A percentile compares a stretch with the other conserved stretches of the same genome.
These are phyloP conservation scores for Garra rufa DNA, from an alignment of 2,113 vertebrate genomes.

Conservation along the genomic window DNA sequence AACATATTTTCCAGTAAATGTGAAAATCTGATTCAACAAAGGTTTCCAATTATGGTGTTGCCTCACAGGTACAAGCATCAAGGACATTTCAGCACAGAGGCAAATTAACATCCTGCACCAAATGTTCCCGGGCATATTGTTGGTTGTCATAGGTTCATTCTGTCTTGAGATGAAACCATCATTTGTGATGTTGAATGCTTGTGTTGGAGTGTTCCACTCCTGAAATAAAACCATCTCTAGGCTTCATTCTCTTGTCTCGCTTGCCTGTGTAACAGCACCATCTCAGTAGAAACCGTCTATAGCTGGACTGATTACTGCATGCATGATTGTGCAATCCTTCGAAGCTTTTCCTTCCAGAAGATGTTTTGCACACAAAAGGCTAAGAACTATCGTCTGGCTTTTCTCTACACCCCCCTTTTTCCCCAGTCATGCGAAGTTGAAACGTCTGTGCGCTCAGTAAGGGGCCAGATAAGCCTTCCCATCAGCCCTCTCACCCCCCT, in stretches of 20 bases:
- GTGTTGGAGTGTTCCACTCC: neutral
- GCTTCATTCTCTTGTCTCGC: neutral
- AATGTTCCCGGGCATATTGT: neutral
- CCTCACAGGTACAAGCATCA: neutral
- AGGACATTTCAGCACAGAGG: neutral
- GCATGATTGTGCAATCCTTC: constrained; percentile 13
- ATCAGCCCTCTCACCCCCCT: neutral
- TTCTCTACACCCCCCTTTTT: neutral
- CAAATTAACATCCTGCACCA: neutral
- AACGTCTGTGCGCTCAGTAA: constrained; percentile 44
- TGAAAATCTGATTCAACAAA: neutral
- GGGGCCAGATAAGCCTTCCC: constrained; percentile 37
- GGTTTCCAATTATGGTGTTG: neutral
- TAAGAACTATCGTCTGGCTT: constrained; percentile 1
- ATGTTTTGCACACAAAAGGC: neutral
- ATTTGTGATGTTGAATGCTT: neutral
- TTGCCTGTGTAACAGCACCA: neutral
- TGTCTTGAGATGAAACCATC: neutral
- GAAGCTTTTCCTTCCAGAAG: neutral
- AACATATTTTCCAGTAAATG: neutral
- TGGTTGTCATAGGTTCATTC: neutral
- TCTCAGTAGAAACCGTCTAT: neutral
- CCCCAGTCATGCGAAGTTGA: neutral
- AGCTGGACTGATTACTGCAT: neutral
- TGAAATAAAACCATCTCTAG: neutral